Evolutionary conservation across 2,888 invertebrate genomes (phyloP), one percentile per base, ranked within the genome.

Genomic region (Gymnoscelis rufifasciata): DNA sequence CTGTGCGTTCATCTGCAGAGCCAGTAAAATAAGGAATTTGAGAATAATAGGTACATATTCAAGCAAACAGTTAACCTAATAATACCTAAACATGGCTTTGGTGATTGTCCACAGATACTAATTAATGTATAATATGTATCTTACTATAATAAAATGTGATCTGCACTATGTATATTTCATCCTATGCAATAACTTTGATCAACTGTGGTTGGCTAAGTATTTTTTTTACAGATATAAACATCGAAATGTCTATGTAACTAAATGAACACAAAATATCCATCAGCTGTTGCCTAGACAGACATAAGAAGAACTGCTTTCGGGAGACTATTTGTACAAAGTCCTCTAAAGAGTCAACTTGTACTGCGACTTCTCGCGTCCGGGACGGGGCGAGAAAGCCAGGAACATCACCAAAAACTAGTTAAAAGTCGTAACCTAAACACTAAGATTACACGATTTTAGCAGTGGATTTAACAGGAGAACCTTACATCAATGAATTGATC

Each of bases 1-100:
- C 87, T 50, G 87, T 87, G 53, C 83, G 81, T 56, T 87, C 87
- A 75, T 87, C 87, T 87, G 78, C 52, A 61, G 70, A 50, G 52
- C 55, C 57, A 57, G 39, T 56, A 47, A 52, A 66, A 44, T 31
- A 43, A 57, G 40, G 42, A 50, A 51, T 54, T 43, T 55, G 58
- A 59, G 51, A 59, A 56, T 49, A 58, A 30, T 7, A 26, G 26
- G 8, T 26, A 26, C 8, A 7, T 6, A 26, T 6, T 2, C 26
- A 26, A 8, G 26, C 8, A 26, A 23, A 6, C 26, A 7, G 8
- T 7, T 8, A 26, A 7, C 7, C 8, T 6, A 2, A 26, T 26
- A 26, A 26, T 26, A 26, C 26, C 7, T 6, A 26, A n/a, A n/a
- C n/a, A n/a, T n/a, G n/a, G n/a, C n/a, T n/a, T n/a, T n/a, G n/a